These are phyloP conservation scores for Borostomias antarcticus DNA, from an alignment of 2,797 vertebrate genomes.

Conservation along the genomic window DNA sequence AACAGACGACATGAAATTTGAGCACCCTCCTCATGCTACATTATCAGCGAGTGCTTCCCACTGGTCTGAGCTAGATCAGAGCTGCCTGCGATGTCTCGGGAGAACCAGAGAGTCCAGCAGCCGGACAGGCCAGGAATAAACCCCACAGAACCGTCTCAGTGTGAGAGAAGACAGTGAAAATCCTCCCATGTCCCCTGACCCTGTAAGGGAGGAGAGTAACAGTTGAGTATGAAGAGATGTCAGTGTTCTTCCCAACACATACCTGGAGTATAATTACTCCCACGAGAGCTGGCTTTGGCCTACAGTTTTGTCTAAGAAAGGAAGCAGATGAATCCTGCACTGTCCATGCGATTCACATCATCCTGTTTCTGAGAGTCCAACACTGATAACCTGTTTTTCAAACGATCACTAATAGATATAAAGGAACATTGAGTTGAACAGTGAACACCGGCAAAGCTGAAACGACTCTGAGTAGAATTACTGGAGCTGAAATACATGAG, in stretches of 20 bases:
- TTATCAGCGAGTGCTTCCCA: conserved; percentile 19
- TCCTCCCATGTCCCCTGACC: conserved; percentile 34
- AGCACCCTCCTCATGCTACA: conserved; percentile 19
- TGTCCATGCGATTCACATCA: background rate
- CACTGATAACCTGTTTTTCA: background rate
- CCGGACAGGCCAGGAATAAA: too few species aligned
- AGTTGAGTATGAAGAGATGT: too few species aligned
- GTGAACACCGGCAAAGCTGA: background rate
- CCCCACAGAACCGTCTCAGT: too few species aligned
- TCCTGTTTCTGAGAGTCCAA: background rate
- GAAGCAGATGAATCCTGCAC: too few species aligned
- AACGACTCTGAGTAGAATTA: conserved; percentile 22
- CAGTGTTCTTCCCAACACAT: too few species aligned
- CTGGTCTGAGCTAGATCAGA: too few species aligned
- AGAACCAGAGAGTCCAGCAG: too few species aligned
- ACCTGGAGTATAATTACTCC: too few species aligned
- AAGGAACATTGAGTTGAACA: background rate
- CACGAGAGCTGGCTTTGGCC: too few species aligned
- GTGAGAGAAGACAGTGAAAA: background rate
- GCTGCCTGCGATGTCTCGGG: too few species aligned
- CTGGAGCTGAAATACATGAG: conserved; percentile 4
- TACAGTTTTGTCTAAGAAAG: too few species aligned
- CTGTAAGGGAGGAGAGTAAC: background rate
- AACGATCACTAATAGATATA: background rate
- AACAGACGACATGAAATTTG: conserved; percentile 11